Evolutionary conservation across 2,888 invertebrate genomes (phyloP).

Genomic region (Epiblema foenella): DNA sequence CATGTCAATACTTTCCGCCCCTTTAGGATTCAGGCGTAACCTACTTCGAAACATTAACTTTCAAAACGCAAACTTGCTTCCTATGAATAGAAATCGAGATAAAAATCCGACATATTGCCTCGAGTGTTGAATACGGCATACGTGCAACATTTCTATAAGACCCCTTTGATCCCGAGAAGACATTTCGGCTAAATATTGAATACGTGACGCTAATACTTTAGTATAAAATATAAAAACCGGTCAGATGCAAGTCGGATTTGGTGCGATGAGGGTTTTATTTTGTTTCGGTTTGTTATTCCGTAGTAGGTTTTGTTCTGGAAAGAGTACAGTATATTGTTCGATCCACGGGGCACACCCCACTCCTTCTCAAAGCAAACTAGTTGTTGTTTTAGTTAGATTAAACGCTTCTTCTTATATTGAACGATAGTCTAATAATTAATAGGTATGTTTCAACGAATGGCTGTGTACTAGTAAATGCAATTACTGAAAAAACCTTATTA

Average conservation of each 20-base stretch:
- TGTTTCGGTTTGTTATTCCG: conserved; percentile 17
- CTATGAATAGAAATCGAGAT: conserved; percentile 52
- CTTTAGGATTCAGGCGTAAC: conserved; percentile 22
- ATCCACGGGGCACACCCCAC: background rate
- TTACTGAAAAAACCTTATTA: too few species aligned
- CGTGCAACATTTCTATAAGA: conserved; percentile 46
- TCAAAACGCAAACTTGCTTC: conserved; percentile 49
- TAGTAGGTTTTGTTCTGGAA: background rate
- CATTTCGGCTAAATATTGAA: conserved; percentile 59
- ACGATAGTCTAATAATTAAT: too few species aligned
- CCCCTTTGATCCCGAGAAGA: conserved; percentile 56
- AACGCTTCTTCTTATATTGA: background rate
- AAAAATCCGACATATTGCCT: conserved; percentile 48
- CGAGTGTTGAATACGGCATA: conserved; percentile 43
- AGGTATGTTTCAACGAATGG: too few species aligned
- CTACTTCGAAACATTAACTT: conserved; percentile 47
- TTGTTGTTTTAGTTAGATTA: background rate
- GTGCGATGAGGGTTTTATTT: conserved; percentile 40
- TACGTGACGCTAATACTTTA: conserved; percentile 56
- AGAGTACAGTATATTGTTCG: background rate
- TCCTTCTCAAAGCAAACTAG: too few species aligned
- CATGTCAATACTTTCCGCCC: conserved; percentile 14
- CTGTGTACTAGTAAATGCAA: too few species aligned
- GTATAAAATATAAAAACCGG: conserved; percentile 44
- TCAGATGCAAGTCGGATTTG: conserved; percentile 43